Base-by-base conservation (phyloP, 2,113 vertebrate genomes). In the Ceyx cyanopectus region DNA sequence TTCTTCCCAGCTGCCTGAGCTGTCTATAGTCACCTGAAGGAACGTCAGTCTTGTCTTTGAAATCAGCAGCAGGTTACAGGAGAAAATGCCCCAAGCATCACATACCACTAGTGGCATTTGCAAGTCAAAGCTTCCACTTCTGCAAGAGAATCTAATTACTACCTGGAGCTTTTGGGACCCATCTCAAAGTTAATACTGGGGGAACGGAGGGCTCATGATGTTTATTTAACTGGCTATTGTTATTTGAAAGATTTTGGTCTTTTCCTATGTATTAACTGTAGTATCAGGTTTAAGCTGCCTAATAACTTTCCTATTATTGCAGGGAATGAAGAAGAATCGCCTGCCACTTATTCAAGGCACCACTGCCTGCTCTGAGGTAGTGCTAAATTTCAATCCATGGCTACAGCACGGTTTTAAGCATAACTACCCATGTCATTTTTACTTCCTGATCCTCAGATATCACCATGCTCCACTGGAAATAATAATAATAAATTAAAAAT, bases 161-260 rank as follows among this genome's bases (percentile, higher is more conserved):
- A 20, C 63, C 79, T 69, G 85, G 85, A 94, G 85, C 93, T 90
- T 83, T 45, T 62, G 90, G 68, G 93, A 94, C 40, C 40, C 26
- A 78, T 66, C 88, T 88, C 53, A 15, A 74, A 94, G 82, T 72
- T 94, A 78, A 88, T 45, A 81, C 3, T 88, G 68, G 85, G 26
- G 73, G 56, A 90, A 78, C 1, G 22, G 56, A 67, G 68, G 61
- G 60, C 65, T 68, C 27, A 48, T 1, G 6, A 43, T 81, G 37
- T 48, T 92, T 86, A 89, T 48, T 92, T 86, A 89, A 87, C 45
- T 53, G 40, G 58, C 45, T 86, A 9, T 68, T 95, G 65, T 67
- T 27, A 86, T 63, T 70, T 43, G 34, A 74, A 70, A 61, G 9
- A 4, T 48, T 83, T 77, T 81, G 81, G 41, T 81, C 32, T 77